Base-by-base conservation (phyloP, 2,797 vertebrate genomes). In the Rhinogobio ventralis region DNA sequence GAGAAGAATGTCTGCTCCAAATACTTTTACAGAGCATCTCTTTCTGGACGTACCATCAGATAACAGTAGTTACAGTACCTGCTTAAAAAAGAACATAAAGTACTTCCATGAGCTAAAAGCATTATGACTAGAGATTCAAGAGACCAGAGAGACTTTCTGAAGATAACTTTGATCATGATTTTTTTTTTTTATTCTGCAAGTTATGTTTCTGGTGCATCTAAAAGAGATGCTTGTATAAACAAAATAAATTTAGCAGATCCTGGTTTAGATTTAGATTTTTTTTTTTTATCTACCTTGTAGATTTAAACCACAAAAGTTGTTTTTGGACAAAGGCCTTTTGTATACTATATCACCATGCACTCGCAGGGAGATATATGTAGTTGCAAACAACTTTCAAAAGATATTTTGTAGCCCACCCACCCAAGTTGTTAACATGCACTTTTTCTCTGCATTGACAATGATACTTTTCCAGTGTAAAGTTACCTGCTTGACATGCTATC, bases 1-100 rank as follows among this genome's bases (percentile, higher is more conserved):
- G 49, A 89, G 68, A 92, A 92, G 92, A 90, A 92, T 94, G 86
- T 51, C 86, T 53, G 84, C 89, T 93, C 90, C 91, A 88, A 89
- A 86, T 86, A 87, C 81, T 90, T 92, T 92, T 89, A 89, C 82
- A 83, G 84, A 81, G 55, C 55, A 77, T 75, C 82, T 89, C 85
- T 89, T 92, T 90, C 87, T 89, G 88, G 88, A 92, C 88, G 5
- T 53, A 74, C 28, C 10, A 2, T 33, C 46, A 74, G 49, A 53
- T 74, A 74, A 55, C 28, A 53, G 13, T n/a, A n/a, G n/a, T n/a
- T n/a, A n/a, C n/a, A n/a, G n/a, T n/a, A n/a, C n/a, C n/a, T n/a
- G n/a, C n/a, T n/a, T n/a, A n/a, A n/a, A n/a, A n/a, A n/a, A n/a
- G n/a, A n/a, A n/a, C n/a, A n/a, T n/a, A n/a, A n/a, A n/a, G n/a